Evolutionary conservation across 2,113 vertebrate genomes (phyloP).

Genomic region (Piprites chloris): DNA sequence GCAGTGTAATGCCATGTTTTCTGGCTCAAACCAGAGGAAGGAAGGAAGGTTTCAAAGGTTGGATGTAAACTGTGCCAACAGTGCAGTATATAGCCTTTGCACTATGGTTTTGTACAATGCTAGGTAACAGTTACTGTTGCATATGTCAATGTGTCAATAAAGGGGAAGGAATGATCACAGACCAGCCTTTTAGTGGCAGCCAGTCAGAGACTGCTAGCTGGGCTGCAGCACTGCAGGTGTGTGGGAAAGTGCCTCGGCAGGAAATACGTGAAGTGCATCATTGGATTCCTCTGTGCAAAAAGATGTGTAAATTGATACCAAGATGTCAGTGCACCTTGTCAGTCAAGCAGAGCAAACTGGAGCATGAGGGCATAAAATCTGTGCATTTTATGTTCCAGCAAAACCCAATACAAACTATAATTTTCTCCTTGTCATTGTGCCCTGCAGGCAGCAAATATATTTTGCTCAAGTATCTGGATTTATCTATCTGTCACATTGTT

Average conservation of each 20-base stretch:
- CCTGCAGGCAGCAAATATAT: constrained; percentile 14
- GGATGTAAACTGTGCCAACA: neutral
- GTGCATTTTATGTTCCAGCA: constrained; percentile 12
- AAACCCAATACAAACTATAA: constrained; percentile 13
- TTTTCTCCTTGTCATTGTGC: constrained; percentile 40
- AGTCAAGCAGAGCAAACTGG: neutral
- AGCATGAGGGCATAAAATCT: neutral
- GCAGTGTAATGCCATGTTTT: neutral
- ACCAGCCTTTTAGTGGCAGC: neutral
- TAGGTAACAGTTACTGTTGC: neutral
- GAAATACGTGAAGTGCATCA: neutral
- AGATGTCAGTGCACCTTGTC: neutral
- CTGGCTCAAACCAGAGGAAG: neutral
- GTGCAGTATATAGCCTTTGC: neutral
- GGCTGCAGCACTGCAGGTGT: neutral
- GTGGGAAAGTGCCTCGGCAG: neutral
- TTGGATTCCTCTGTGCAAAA: neutral
- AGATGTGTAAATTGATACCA: neutral
- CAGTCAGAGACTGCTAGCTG: neutral
- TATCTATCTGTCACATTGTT: neutral
- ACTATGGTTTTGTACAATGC: neutral
- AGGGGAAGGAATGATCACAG: neutral
- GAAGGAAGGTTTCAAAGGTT: neutral
- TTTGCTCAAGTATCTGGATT: constrained; percentile 28
- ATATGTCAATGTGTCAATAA: neutral